Evolutionary conservation across 2,888 invertebrate species (phyloP).

Genomic region (Drosophila testacea): DNA sequence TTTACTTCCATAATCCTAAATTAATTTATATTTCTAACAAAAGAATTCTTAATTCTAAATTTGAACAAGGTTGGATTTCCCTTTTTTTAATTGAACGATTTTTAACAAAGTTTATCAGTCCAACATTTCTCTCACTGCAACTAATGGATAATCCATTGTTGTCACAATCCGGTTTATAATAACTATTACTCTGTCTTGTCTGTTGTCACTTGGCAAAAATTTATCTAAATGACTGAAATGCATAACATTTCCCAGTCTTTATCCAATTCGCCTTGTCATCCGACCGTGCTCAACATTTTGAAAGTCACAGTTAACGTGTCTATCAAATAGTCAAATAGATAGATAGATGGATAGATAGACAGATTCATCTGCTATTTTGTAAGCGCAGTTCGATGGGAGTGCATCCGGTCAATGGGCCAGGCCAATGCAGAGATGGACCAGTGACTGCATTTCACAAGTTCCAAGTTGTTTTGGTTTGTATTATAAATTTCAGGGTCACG

Average conservation of each 20-base stretch:
- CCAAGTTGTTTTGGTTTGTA: constrained; percentile 13
- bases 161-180: constrained; percentile 58
- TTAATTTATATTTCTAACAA: background rate
- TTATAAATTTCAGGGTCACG: constrained; percentile 67
- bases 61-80: background rate
- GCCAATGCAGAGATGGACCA: constrained; percentile 3
- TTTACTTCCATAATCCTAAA: too few species aligned
- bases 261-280: constrained; percentile 41
- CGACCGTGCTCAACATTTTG: constrained; percentile 44
- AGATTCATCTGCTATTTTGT: constrained; percentile 44
- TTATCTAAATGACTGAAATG: constrained; percentile 37
- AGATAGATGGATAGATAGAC: constrained; percentile 15
- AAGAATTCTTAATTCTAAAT: background rate
- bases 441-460: constrained; percentile 61
- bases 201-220: constrained; percentile 54
- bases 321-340: constrained; percentile 11
- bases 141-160: constrained; percentile 55
- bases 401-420: constrained; percentile 27
- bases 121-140: constrained; percentile 42
- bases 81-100: background rate
- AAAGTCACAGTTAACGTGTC: constrained; percentile 48
- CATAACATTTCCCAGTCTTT: constrained; percentile 46
- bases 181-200: constrained; percentile 42
- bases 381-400: constrained; percentile 38
- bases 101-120: background rate